Evolutionary conservation across 35 echinoderm and acorn worm species (phyloP).

Genomic region (Amphiura filiformis): DNA sequence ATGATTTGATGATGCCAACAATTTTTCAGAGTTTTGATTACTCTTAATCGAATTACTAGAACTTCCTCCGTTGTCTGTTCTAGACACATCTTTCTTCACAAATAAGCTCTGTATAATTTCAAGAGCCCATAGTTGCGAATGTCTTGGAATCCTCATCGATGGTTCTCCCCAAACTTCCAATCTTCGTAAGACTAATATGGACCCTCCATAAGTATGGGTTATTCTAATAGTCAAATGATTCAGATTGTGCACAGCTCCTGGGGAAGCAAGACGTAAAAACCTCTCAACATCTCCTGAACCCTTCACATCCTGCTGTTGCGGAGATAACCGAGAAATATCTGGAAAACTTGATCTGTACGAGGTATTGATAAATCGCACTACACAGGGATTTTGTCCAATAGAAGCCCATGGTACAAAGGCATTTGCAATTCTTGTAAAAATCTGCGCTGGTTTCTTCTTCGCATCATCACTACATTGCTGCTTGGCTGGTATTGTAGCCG

Average conservation of each 20-base stretch:
- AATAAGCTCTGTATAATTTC: slow-evolving; percentile 26
- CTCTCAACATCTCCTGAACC: slow-evolving; percentile 5
- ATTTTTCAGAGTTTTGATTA: not conserved
- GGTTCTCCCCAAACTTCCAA: slow-evolving; percentile 86
- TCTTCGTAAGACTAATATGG: slow-evolving; percentile 58
- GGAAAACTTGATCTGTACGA: slow-evolving; percentile 31
- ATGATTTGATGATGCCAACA: not conserved
- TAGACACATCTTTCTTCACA: not conserved
- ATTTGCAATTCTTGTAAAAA: slow-evolving; percentile 25
- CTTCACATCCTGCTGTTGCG: not conserved
- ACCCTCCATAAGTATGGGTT: slow-evolving; percentile 46
- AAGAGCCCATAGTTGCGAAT: slow-evolving; percentile 17
- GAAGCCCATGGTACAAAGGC: not conserved
- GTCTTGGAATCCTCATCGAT: slow-evolving; percentile 34
- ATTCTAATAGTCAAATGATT: slow-evolving; percentile 69
- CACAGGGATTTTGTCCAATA: not conserved
- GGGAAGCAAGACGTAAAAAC: slow-evolving; percentile 5
- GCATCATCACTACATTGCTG: not conserved
- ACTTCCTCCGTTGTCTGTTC: not conserved
- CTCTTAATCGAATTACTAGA: not conserved
- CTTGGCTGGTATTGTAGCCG: slow-evolving; percentile 38
- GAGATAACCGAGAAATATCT: not conserved
- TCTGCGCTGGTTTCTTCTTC: not conserved
- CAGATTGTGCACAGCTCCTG: slow-evolving; percentile 42
- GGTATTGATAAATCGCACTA: slow-evolving; percentile 50